Evolutionary conservation across 2,797 vertebrate genomes (phyloP), one percentile per base, ranked within the genome.

Genomic region (Hephaestus fuliginosus): DNA sequence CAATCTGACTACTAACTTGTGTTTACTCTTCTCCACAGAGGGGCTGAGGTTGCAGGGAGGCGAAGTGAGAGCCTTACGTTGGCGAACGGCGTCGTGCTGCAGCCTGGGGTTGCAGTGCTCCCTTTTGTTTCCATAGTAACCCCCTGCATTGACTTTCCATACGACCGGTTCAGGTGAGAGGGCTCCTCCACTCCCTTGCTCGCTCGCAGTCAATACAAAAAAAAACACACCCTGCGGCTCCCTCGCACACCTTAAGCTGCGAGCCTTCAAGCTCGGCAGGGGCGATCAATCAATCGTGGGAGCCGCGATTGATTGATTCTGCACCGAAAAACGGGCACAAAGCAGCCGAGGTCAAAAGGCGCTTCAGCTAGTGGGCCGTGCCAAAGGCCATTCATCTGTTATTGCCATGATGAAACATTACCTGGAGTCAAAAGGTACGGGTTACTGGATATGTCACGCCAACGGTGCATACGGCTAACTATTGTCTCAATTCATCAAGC

Each of bases 101-200:
- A 91, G 89, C 85, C 82, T 12, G 9, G 44, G 83, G 83, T 89
- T 87, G 90, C 90, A 64, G 84, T 92, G 81, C 5, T 87, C 91
- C 89, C 85, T 86, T 89, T 90, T 86, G 93, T 95, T 94, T 92
- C 94, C 91, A 94, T 94, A 90, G 94, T 86, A 94, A 94, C 91
- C 61, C 70, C 76, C 20, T 43, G 72, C 65, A 90, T 78, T 86
- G 88, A 90, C 90, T 92, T 88, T 87, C 83, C 82, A 84, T 36
- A 71, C 62, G 86, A 81, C 48, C 76, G 73, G 87, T 77, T 81
- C 91, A 93, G 90, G 90, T 92, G 87, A 90, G 86, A 82, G 77
- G 79, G 81, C 78, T 86, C 67, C 51, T 85, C 84, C 55, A 20
- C 74, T 77, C 9, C 80, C 78, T 86, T 65, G 48, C 84, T 83